Evolutionary conservation across 2,797 vertebrate species (phyloP), one percentile per base, ranked within the genome.

Genomic region (Podarcis siculus): DNA sequence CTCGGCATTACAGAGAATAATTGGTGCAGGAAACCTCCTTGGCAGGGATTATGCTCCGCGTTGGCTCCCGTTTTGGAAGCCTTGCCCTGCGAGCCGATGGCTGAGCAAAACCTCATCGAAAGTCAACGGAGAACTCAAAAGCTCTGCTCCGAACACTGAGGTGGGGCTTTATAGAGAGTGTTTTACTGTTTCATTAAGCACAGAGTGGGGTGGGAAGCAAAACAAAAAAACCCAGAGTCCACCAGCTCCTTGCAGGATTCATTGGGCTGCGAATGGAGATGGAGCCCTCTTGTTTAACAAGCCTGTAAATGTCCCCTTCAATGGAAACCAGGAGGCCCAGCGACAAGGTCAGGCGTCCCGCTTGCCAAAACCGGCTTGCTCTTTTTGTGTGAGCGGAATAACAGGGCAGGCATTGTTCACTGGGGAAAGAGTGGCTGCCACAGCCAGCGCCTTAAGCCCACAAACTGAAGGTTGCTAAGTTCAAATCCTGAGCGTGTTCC

Each of bases 51-150:
- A 79, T 45, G n/a, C 64, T 13, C 67, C 67, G 37, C 35, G 79
- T 77, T 75, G 86, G 79, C 82, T 93, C 61, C 32, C 86, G 88
- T 85, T 93, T 92, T 91, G 87, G 83, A 93, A 95, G 89, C 88
- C n/a, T 66, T 80, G 55, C 8, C 9, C 15, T 64, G 25, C 19
- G 49, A 93, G 15, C 80, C 37, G 49, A 0, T 83, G 85, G 86
- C 79, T 82, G 90, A 92, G 92, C 13, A 55, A 15, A 55, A 87
- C 17, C 35, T 39, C 75, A 61, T 79, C 19, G 25, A 58, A 35
- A n/a, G 2, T n/a, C 30, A 2, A 45, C 25, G 75, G 5, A 23
- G 39, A 2, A 45, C 5, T 30, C 75, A 17, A 89, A 87, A 61
- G 9, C 64, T 55, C 76, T 86, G 45, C 45, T 15, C 35, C 8